Percentiles rank a stretch among this genome's conserved stretches.
These are phyloP conservation scores for Nyctibius grandis DNA, from an alignment of 2,797 vertebrate genomes.

Conservation along the genomic window DNA sequence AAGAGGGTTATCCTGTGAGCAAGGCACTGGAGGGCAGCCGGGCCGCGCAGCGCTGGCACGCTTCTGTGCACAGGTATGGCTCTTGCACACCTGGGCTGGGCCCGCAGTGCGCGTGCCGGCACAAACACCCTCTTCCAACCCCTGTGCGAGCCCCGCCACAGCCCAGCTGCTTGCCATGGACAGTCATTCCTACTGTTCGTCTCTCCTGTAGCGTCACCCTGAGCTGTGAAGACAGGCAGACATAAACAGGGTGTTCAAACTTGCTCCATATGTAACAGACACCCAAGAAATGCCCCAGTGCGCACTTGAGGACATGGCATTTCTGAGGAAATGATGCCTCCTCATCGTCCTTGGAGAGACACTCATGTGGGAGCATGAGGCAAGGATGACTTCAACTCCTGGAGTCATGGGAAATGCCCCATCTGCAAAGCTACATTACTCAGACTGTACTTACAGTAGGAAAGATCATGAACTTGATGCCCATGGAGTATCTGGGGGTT, in stretches of 20 bases:
- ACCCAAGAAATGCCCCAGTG: background rate
- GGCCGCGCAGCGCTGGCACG: background rate
- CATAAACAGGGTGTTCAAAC: accelerated
- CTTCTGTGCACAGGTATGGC: accelerated
- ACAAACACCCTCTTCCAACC: too few relatives aligned
- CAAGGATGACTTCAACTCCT: background rate
- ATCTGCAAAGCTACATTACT: background rate
- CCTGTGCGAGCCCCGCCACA: background rate
- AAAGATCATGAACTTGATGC: background rate
- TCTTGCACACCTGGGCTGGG: background rate
- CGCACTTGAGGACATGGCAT: background rate
- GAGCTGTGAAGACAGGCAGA: background rate
- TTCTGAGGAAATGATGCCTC: background rate
- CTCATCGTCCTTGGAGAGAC: background rate
- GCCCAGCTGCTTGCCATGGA: accelerated
- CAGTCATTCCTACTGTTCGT: accelerated
- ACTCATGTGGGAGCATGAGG: background rate
- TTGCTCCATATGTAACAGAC: background rate
- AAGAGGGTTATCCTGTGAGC: background rate
- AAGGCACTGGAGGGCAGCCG: background rate
- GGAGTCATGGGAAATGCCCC: background rate
- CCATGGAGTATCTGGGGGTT: background rate
- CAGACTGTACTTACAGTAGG: background rate
- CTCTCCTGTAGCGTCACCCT: background rate
- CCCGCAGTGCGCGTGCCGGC: accelerated